Evolutionary conservation across 2,888 invertebrate genomes (phyloP).

Genomic region (Rotaria macrura): DNA sequence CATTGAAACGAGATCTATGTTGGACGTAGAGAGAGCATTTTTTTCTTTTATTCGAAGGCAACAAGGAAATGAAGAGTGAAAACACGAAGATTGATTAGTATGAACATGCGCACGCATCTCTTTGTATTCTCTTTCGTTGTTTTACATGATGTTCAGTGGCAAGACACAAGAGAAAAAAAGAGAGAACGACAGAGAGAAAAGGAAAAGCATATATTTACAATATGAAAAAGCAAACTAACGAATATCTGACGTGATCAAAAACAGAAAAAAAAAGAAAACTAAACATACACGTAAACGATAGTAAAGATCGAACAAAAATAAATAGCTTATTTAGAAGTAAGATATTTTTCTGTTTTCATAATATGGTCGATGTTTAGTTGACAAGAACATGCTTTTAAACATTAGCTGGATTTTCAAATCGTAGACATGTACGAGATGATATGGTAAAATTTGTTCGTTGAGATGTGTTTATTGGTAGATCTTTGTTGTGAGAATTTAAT

Average conservation of each 20-base stretch:
- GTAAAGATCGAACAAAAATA: not conserved
- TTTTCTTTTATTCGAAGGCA: not conserved
- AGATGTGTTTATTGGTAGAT: not conserved
- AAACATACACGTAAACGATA: not conserved
- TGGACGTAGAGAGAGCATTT: too few relatives aligned
- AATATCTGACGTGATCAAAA: not conserved
- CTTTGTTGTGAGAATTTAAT: not conserved
- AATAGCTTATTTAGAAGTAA: not conserved
- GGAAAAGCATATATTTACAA: not conserved
- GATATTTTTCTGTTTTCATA: not conserved
- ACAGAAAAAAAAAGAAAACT: not conserved
- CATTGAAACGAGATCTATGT: too few relatives aligned
- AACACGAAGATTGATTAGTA: not conserved
- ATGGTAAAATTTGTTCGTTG: not conserved
- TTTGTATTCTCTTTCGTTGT: not conserved
- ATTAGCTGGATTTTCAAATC: slow-evolving; percentile 13
- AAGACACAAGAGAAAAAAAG: not conserved
- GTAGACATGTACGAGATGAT: not conserved
- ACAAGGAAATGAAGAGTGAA: not conserved
- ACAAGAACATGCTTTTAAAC: too few relatives aligned
- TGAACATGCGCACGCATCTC: not conserved
- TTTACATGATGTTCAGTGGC: not conserved
- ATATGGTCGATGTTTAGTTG: too few relatives aligned
- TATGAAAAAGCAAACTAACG: not conserved
- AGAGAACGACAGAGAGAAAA: too few relatives aligned